These are phyloP conservation scores for Onychomys torridus DNA, from an alignment of 2,797 vertebrate genomes.

Conservation along the genomic window DNA sequence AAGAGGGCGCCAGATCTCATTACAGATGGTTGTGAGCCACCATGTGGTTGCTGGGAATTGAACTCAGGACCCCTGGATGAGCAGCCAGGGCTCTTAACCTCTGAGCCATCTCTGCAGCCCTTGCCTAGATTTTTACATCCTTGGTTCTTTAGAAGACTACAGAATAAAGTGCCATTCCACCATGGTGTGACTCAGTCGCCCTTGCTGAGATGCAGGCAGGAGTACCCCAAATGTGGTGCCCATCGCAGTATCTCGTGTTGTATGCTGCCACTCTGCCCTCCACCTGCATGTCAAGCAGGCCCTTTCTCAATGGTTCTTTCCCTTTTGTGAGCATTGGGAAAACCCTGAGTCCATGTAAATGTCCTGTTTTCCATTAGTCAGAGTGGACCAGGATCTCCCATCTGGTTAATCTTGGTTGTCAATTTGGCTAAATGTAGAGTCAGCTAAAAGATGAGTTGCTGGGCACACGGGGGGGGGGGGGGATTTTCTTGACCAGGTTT, in stretches of 20 bases:
- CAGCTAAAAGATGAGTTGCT: background rate
- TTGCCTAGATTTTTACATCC: background rate
- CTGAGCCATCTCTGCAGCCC: too few relatives aligned
- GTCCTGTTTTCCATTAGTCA: constrained; percentile 1
- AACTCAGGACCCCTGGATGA: too few relatives aligned
- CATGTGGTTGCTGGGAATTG: too few relatives aligned
- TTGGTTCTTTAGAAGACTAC: background rate
- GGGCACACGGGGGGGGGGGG: too few relatives aligned
- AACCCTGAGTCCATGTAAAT: background rate
- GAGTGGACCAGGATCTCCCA: background rate
- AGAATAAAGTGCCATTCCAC: background rate
- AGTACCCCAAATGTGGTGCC: fast-evolving
- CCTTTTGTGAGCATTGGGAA: background rate
- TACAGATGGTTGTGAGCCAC: too few relatives aligned
- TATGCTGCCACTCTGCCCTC: fast-evolving
- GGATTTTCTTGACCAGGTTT: background rate
- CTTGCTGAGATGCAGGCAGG: background rate
- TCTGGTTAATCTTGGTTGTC: background rate
- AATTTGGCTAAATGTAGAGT: background rate
- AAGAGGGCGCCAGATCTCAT: too few relatives aligned
- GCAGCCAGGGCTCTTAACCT: too few relatives aligned
- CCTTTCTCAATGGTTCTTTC: background rate
- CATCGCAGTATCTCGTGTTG: fast-evolving
- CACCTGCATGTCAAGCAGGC: background rate
- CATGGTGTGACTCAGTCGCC: background rate